Conservation (phyloP, 2,113 vertebrate genomes). For the Tragelaphus scriptus region DNA sequence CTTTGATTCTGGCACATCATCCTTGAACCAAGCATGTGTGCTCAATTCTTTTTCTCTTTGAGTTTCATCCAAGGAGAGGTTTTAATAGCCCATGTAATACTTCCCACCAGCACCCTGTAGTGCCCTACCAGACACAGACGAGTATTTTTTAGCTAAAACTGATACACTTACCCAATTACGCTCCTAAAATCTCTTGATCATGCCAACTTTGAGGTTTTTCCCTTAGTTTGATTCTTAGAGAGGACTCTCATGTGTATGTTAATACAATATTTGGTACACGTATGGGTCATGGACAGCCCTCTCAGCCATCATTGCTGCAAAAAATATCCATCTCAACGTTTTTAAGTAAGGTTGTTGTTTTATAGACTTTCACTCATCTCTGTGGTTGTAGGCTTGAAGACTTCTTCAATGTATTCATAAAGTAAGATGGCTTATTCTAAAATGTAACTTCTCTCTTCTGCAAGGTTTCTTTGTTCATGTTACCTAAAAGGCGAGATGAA, state of each 20-base stretch:
- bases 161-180: background rate
- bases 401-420: background rate
- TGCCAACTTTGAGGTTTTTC: background rate
- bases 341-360: background rate
- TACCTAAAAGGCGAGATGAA: constrained; percentile 48
- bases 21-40: background rate
- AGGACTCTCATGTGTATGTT: background rate
- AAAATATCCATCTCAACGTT: background rate
- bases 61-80: background rate
- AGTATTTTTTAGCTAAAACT: background rate
- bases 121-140: background rate
- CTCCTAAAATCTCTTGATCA: background rate
- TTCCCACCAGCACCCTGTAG: background rate
- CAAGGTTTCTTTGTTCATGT: constrained; percentile 2
- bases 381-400: background rate
- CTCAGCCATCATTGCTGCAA: background rate
- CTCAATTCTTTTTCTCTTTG: background rate
- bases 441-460: background rate
- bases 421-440: background rate
- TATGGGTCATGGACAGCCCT: background rate
- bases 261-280: background rate
- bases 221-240: background rate
- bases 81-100: background rate
- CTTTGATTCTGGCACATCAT: background rate
- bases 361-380: background rate